These are phyloP conservation scores for Aptenodytes forsteri DNA, from an alignment of 2,113 vertebrate genomes.

Conservation along the genomic window DNA sequence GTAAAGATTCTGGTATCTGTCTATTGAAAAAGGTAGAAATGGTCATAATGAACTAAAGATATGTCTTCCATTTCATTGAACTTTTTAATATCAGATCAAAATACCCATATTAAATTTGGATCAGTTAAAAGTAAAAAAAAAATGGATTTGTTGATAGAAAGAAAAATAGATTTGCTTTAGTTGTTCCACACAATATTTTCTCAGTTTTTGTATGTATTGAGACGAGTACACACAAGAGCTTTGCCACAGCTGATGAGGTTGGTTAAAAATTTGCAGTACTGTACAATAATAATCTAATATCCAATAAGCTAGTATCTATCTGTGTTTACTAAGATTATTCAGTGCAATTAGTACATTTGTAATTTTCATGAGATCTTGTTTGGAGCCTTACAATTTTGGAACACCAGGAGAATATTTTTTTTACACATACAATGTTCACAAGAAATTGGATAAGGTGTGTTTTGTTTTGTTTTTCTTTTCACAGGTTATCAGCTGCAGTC, in stretches of 20 bases:
- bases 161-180: neutral
- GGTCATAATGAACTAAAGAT: neutral
- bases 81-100: neutral
- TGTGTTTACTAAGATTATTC: neutral
- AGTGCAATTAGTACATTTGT: neutral
- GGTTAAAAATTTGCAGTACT: neutral
- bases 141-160: neutral
- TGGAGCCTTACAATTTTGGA: neutral
- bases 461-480: neutral
- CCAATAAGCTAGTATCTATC: neutral
- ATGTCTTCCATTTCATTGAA: neutral
- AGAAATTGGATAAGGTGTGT: neutral
- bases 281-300: neutral
- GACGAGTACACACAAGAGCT: neutral
- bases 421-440: neutral
- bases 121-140: neutral
- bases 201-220: rapidly evolving
- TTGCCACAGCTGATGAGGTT: rapidly evolving
- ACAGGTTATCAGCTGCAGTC: neutral
- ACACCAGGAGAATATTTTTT: neutral
- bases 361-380: neutral
- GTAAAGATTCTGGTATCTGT: neutral
- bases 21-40: neutral
- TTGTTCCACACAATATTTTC: neutral
- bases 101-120: neutral